Percentiles rank a stretch among this genome's conserved stretches.
Evolutionary conservation across 2,888 invertebrate species (phyloP).

Genomic region (Noctua fimbriata): DNA sequence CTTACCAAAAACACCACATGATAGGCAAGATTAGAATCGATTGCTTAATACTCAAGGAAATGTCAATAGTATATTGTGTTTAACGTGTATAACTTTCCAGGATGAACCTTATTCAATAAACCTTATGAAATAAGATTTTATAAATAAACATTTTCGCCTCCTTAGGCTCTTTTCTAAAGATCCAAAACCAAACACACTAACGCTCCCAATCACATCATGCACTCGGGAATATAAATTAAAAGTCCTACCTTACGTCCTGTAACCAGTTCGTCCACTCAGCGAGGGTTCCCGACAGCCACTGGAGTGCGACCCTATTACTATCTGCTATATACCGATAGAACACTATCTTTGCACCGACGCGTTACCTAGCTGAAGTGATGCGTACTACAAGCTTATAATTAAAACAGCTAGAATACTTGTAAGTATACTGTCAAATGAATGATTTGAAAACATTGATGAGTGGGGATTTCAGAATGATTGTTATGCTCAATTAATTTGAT

Average conservation of each 20-base stretch:
- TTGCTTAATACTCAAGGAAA: neutral
- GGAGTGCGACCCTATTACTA: slow-evolving; percentile 3
- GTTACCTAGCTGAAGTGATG: slow-evolving; percentile 19
- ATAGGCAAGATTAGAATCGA: neutral
- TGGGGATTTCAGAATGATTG: slow-evolving; percentile 15
- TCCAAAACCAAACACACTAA: neutral
- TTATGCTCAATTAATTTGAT: slow-evolving; percentile 54
- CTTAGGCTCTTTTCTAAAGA: neutral
- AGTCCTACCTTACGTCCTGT: slow-evolving; percentile 41
- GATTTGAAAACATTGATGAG: slow-evolving; percentile 19
- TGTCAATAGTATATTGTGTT: neutral
- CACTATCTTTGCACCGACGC: slow-evolving; percentile 50
- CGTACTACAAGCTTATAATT: neutral
- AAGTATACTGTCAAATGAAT: neutral
- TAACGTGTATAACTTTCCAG: neutral
- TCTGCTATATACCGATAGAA: slow-evolving; percentile 38
- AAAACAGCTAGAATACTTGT: neutral
- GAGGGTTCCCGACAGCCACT: slow-evolving; percentile 33
- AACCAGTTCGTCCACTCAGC: slow-evolving; percentile 32
- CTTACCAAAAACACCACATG: neutral
- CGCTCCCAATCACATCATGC: neutral
- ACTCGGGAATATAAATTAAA: neutral
- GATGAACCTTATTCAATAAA: too few relatives aligned
- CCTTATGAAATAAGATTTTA: neutral
- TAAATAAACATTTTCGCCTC: neutral